Evolutionary conservation across 2,113 vertebrate genomes (phyloP), one percentile per base, ranked within the genome.

Genomic region (Perca fluviatilis): DNA sequence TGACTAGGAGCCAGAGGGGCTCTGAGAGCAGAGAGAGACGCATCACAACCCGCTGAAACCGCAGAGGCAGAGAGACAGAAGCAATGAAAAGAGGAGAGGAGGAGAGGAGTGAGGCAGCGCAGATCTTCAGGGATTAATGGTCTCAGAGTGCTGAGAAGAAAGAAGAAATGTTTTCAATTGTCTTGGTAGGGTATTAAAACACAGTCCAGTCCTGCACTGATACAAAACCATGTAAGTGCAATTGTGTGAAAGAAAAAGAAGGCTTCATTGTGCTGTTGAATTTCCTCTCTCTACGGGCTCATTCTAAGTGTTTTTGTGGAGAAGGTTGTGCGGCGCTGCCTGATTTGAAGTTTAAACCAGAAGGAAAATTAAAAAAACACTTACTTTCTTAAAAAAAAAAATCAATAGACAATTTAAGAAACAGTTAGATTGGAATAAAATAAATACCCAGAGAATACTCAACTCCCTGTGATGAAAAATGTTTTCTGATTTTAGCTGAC

Each of bases 261-360:
- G 4, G 54, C 62, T 46, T 30, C 57, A n/a, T 9, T 21, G 49
- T 47, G 5, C 64, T 8, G 43, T 14, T 68, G 43, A 5, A 21
- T 57, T 54, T 50, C 19, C 30, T 63, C 33, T 40, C 9, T 40
- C 15, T 0, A 15, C 51, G 15, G 77, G 57, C 14, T 71, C 14
- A 40, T 25, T 85, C 6, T 14, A 23, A 30, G 30, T 68, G 30
- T 33, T 60, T 21, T 3, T 36, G 67, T 53, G 46, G 15, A 70
- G 25, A 74, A 46, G 7, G 75, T 46, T 73, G 54, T 51, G 1
- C n/a, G 15, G 23, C 36, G 23, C 30, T 4, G 11, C 3, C 6
- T 80, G 56, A 77, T 69, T 74, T 33, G 25, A 74, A 40, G 46
- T 69, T 56, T 51, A 56, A 62, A 70, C 18, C 19, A 6, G 6